Evolutionary conservation across 2,113 vertebrate species (phyloP), one percentile per base, ranked within the genome.

Genomic region (Amblyopsis rosae): DNA sequence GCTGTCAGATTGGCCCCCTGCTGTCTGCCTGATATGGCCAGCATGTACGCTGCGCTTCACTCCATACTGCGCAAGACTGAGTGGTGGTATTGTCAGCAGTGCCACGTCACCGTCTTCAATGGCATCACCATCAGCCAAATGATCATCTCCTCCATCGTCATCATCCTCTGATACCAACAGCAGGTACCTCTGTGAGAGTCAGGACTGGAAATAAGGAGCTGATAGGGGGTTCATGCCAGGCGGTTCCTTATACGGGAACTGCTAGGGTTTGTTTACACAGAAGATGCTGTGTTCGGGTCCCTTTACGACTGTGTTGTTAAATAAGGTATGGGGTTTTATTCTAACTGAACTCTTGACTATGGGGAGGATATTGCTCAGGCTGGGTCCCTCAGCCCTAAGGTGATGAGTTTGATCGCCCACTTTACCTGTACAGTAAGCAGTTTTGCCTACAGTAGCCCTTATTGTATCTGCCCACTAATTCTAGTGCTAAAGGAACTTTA

Each of bases 11-110:
- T 35, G 80, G 72, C 81, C 86, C 86, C 88, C 84, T 17, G 47
- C 82, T 9, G 89, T 54, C 72, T 68, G 9, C 81, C 72, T 80
- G 79, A 89, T 89, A 66, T 15, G 62, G 68, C 57, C 72, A 12
- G 56, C 9, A 0, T 53, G 53, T 83, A 61, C 12, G 32, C 71
- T 16, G 47, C 3, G 48, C 65, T 65, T 66, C 53, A 55, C 49
- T 66, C 19, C 17, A 71, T 50, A 76, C 73, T 82, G 73, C 57
- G 70, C 61, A 73, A 67, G 79, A 66, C 75, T 73, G 32, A 1
- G 16, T 19, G 7, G 54, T 51, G 54, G 79, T 81, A 79, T 76
- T 65, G 77, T 51, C 73, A 47, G 64, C 65, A 66, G 78, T 67
- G 64, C 54, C 73, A 64, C 55, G 65, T 65, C 67, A 69, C 57